Base-by-base conservation (phyloP, 2,888 invertebrate species). In the Sinelater perroti region DNA sequence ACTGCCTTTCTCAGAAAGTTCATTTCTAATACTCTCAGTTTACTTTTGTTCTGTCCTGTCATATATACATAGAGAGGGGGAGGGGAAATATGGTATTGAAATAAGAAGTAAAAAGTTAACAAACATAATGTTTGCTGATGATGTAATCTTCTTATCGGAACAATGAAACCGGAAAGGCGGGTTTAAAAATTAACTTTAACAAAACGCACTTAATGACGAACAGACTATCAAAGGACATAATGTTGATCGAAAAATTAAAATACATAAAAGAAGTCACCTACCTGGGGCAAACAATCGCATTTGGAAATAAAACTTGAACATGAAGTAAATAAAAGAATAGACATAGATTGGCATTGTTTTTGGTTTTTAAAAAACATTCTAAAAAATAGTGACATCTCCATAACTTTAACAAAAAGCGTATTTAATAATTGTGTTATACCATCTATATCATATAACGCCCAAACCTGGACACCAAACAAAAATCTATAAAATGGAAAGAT, bases 351-450 rank as follows among this genome's bases (percentile, higher is more conserved):
- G 33, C 17, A 38, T 7, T 20, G 10, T 7, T 38, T 38, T 20
- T 38, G 20, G 38, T 38, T 3, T 16, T 8, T 33, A 33, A 33
- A 8, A 11, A 33, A 33, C 33, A 11, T 33, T 33, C 33, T 33
- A 33, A 33, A 33, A 33, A 33, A 33, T 10, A 33, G 33, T 33
- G 33, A 33, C 33, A 33, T 33, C 16, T 33, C 33, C 16, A 8
- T 33, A 33, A 33, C 13, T 4, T 13, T 33, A 13, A 33, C 8
- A 36, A 36, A 10, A 17, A 36, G 17, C 6, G 36, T 36, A n/a
- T 36, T 36, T 36, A 36, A 36, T 10, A 16, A 13, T 3, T 36
- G 36, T 36, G 36, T 36, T 13, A 17, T 16, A 6, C 36, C 36
- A 5, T 16, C 36, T 5, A 16, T 36, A 36, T 14, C 3, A 17